Conservation (phyloP, 2,113 vertebrate species). For the Upupa epops region DNA sequence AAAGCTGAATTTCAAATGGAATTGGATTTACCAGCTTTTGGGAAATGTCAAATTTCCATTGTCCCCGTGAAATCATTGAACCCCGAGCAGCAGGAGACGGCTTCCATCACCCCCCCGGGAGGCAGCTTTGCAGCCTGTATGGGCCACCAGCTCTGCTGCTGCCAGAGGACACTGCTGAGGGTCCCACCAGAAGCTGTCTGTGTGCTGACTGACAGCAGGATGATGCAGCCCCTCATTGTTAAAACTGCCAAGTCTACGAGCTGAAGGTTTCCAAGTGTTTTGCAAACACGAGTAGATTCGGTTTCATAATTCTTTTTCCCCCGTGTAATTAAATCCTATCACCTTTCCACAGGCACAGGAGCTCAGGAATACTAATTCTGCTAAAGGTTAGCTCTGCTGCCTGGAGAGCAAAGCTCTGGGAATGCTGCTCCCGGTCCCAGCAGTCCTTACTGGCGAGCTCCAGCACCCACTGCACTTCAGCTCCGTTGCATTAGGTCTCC, state of each 20-base stretch:
- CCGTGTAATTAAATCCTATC: conserved; percentile 20
- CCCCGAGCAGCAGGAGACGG: rapidly evolving
- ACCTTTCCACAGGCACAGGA: background rate
- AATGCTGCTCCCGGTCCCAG: background rate
- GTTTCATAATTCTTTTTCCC: background rate
- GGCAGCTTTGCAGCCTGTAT: background rate
- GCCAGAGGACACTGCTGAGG: background rate
- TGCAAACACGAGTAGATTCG: background rate
- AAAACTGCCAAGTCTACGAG: background rate
- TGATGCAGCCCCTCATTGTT: background rate
- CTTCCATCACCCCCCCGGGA: background rate
- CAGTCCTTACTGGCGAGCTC: background rate
- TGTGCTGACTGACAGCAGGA: background rate
- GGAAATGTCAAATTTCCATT: background rate
- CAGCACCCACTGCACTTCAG: rapidly evolving
- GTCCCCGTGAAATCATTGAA: background rate
- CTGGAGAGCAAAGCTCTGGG: background rate
- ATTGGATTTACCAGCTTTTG: background rate
- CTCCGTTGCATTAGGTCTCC: background rate
- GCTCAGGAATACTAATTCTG: background rate
- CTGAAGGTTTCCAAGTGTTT: conserved; percentile 9
- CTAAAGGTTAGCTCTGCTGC: background rate
- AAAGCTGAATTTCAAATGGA: too few relatives aligned
- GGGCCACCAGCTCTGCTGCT: background rate
- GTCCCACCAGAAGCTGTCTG: background rate